Evolutionary conservation across 2,113 vertebrate species (phyloP), one percentile per base, ranked within the genome.

Genomic region (Ochotona princeps): DNA sequence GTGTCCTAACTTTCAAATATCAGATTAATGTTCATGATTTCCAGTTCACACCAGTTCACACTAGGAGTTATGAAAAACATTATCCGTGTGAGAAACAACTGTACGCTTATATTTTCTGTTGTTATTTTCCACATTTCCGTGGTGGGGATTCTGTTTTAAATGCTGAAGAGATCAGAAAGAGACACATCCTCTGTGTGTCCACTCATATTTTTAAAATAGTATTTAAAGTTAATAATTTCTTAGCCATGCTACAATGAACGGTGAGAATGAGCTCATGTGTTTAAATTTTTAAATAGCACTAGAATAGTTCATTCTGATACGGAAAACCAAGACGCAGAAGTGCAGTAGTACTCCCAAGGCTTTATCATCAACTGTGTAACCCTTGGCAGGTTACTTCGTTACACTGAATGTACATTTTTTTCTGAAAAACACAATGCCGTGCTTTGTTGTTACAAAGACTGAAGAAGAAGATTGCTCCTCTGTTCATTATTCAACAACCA

Each of bases 11-110:
- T 83, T 91, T 91, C 32, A 91, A 82, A 92, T 92, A 95, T 93
- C 90, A 93, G 81, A 94, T 95, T 95, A 75, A 57, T 80, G 95
- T 92, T 96, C 84, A 97, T 95, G 92, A 96, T 94, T 95, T 94
- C 78, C 84, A 78, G 67, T 20, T 81, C 28, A 49, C n/a, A 23
- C 78, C 84, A 78, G 67, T 20, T 81, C 28, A 49, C n/a, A 23
- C 73, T 4, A 51, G 93, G 84, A 96, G 84, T 96, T 95, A 84
- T 57, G 15, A 7, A 90, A 90, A 32, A 87, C n/a, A 54, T 60
- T n/a, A 49, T 57, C 30, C 10, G 23, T 51, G 60, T 65, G n/a
- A 54, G 67, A 60, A 81, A 70, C 89, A 44, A 85, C 78, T 81
- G 89, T 81, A 91, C 49, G 32, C 89, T 93, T 93, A 65, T 61